phyloP scores from a whole-genome alignment of 2,888 invertebrate genomes.

The Cataglyphis cursor region DNA sequence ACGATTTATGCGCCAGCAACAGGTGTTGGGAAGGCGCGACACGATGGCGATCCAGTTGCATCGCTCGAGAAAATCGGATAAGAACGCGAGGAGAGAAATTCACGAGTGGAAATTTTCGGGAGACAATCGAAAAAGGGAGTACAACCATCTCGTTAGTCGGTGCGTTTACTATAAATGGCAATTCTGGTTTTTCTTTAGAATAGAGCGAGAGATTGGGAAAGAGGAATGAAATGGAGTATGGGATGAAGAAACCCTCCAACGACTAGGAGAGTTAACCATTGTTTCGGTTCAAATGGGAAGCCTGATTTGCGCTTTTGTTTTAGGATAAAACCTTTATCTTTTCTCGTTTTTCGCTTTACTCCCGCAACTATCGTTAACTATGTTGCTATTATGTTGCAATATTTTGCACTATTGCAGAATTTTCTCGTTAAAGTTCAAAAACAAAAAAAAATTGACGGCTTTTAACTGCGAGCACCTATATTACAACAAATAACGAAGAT shows the following conservation, averaged over 20 bases:
- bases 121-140: constrained; percentile 30
- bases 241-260: constrained; percentile 53
- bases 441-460: not conserved
- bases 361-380: not conserved
- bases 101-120: constrained; percentile 56
- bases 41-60: constrained; percentile 55
- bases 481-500: not conserved
- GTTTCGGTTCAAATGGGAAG: constrained; percentile 73
- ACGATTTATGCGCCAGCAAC: constrained; percentile 57
- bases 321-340: constrained; percentile 41
- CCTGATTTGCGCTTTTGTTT: constrained; percentile 77
- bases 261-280: constrained; percentile 71
- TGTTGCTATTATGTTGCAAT: constrained; percentile 1
- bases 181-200: constrained; percentile 60
- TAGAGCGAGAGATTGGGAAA: constrained; percentile 47
- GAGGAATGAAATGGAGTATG: constrained; percentile 50
- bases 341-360: constrained; percentile 1
- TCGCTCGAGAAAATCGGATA: constrained; percentile 64
- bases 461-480: not conserved
- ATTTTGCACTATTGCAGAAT: not conserved
- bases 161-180: constrained; percentile 70
- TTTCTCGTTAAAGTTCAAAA: not conserved
- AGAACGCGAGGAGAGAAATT: constrained; percentile 54
- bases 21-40: constrained; percentile 53
- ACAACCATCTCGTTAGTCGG: constrained; percentile 77